Evolutionary conservation across 2,888 invertebrate species (phyloP), one percentile per base, ranked within the genome.

Genomic region (Netelia virgata): DNA sequence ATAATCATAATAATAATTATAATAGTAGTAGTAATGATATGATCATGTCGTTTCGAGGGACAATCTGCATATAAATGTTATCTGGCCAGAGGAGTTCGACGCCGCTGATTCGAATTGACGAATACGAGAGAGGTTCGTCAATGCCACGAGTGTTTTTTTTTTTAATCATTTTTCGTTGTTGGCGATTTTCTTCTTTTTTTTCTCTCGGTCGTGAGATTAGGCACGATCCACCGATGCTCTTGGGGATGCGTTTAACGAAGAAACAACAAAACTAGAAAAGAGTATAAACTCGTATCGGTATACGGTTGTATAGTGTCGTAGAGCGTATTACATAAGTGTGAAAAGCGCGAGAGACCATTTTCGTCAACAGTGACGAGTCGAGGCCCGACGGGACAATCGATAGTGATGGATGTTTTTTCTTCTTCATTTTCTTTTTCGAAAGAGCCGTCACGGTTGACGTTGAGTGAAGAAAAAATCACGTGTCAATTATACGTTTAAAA

Each of bases 291-390:
- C 47, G 14, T 47, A 47, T 47, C 47, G 14, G 47, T 47, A 11
- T 14, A 47, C 11, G 14, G 14, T 14, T 14, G n/a, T n/a, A 28
- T 47, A 47, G 14, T 47, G 47, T 47, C 47, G 47, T 47, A 47
- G 14, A 47, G 57, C 18, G 16, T 70, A 75, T 84, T 84, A 82
- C 82, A 78, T 84, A 84, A 84, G 77, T 64, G 82, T 64, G 64
- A 82, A 75, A 69, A 57, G 77, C 63, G 61, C 55, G 55, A 69
- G 74, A 73, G 68, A 57, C 57, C 16, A 57, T 18, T 18, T 57
- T 57, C 18, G 57, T 57, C 57, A 18, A 57, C 57, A 18, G 47
- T 47, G 47, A 47, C 6, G 14, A 47, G 14, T 47, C 14, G 14
- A 47, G 47, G 10, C 11, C 11, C 14, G 14, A 47, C 1, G 14